A percentile compares a stretch with the other conserved stretches of the same genome.
phyloP scores from a whole-genome alignment of 92 coral and sea anemone species.

The Parazoanthus darwini region DNA sequence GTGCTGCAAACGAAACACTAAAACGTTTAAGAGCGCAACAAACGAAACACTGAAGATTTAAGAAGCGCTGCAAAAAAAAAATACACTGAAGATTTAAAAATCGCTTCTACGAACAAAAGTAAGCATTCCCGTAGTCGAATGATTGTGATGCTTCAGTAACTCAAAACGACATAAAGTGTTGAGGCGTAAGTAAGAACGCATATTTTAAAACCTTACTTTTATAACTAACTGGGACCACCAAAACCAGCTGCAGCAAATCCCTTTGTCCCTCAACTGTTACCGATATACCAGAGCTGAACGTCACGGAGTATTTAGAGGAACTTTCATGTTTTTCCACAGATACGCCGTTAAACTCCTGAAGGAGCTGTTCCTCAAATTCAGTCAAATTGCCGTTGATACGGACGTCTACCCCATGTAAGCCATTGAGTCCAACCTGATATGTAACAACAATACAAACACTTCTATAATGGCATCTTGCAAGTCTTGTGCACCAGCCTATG shows the following conservation, averaged over 20 bases:
- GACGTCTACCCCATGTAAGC: constrained; percentile 57
- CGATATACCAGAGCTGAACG: constrained; percentile 32
- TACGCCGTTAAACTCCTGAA: constrained; percentile 59
- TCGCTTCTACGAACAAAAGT: too few relatives aligned
- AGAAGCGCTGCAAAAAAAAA: too few relatives aligned
- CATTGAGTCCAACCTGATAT: constrained; percentile 63
- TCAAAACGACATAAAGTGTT: too few relatives aligned
- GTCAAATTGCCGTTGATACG: constrained; percentile 61
- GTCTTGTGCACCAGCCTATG: background rate
- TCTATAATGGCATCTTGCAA: background rate
- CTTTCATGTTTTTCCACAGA: constrained; percentile 49
- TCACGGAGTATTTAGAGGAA: background rate
- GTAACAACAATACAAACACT: background rate
- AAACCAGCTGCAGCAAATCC: constrained; percentile 8
- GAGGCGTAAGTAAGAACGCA: too few relatives aligned
- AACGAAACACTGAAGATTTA: too few relatives aligned
- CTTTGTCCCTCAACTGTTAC: constrained; percentile 18
- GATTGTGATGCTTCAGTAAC: too few relatives aligned
- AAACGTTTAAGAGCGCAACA: too few relatives aligned
- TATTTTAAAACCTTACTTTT: background rate
- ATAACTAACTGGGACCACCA: constrained; percentile 3
- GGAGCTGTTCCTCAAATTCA: constrained; percentile 55
- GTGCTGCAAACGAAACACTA: too few relatives aligned
- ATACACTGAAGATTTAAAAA: too few relatives aligned
- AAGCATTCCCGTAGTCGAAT: too few relatives aligned